Percentiles rank a stretch among this genome's conserved stretches.
These are phyloP conservation scores for Buceros bicornis DNA, from an alignment of 2,797 vertebrate species.

Conservation along the genomic window DNA sequence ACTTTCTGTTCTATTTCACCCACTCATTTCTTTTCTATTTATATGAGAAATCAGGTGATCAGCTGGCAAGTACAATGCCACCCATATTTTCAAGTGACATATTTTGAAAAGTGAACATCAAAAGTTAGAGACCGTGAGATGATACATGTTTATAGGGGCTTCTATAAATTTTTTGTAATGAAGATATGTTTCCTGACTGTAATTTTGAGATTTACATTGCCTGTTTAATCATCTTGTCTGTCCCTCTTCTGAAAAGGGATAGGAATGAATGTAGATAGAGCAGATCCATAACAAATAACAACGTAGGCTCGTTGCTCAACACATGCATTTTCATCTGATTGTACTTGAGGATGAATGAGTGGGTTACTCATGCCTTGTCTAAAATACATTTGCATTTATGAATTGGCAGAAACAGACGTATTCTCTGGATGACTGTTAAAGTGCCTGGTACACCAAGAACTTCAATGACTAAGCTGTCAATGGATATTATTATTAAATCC, in stretches of 20 bases:
- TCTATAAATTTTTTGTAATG: neutral
- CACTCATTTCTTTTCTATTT: neutral
- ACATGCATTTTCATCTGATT: neutral
- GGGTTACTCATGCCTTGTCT: neutral
- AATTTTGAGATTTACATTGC: neutral
- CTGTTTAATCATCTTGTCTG: neutral
- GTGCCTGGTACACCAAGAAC: neutral
- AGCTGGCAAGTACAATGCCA: neutral
- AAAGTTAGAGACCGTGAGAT: neutral
- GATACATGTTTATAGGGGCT: neutral
- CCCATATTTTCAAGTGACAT: neutral
- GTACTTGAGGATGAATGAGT: neutral
- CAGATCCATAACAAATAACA: neutral
- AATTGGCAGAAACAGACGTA: neutral
- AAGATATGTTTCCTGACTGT: neutral
- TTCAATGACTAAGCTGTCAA: neutral
- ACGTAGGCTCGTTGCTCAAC: neutral
- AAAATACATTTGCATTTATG: neutral
- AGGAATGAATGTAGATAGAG: neutral
- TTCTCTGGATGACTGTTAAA: neutral
- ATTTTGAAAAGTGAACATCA: neutral
- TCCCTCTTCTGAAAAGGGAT: neutral
- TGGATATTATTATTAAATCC: neutral
- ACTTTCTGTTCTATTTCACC: neutral
- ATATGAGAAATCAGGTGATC: neutral